A percentile compares a stretch with the other conserved stretches of the same genome.
Evolutionary conservation across 2,888 invertebrate genomes (phyloP).

Genomic region (Drosophila cognata): DNA sequence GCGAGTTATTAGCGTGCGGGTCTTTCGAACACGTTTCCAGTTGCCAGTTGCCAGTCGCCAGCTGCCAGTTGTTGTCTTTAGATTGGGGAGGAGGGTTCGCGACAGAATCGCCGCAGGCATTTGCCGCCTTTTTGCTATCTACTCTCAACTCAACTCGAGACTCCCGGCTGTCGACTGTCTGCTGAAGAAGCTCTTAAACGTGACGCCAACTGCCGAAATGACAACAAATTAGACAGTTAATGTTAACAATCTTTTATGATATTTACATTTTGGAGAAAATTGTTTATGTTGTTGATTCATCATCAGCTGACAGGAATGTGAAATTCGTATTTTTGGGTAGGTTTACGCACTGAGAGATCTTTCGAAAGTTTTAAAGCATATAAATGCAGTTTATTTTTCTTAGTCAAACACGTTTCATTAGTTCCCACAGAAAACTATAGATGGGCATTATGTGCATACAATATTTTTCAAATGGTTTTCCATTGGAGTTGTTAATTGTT

Average conservation of each 20-base stretch:
- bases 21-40: slow-evolving; percentile 68
- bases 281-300: slow-evolving; percentile 64
- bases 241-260: slow-evolving; percentile 79
- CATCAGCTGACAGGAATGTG: slow-evolving; percentile 21
- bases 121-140: slow-evolving; percentile 54
- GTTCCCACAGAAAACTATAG: not conserved
- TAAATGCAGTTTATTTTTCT: slow-evolving; percentile 3
- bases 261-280: slow-evolving; percentile 68
- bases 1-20: slow-evolving; percentile 77
- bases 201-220: slow-evolving; percentile 57
- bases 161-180: slow-evolving; percentile 43
- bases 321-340: slow-evolving; percentile 1
- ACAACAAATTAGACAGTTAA: slow-evolving; percentile 80
- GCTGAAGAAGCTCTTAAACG: slow-evolving; percentile 69
- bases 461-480: not conserved
- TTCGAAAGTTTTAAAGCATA: slow-evolving; percentile 28
- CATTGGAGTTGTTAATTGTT: not conserved
- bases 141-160: slow-evolving; percentile 6
- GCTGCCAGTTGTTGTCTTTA: slow-evolving; percentile 14
- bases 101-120: slow-evolving; percentile 62
- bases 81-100: slow-evolving; percentile 8
- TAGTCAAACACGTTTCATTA: not conserved
- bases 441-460: not conserved
- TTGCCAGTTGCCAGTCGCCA: slow-evolving; percentile 6
- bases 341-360: not conserved